A percentile compares a stretch with the other conserved stretches of the same genome.
phyloP scores from a whole-genome alignment of 1,140 invertebrate species.

The Lithobius niger region DNA sequence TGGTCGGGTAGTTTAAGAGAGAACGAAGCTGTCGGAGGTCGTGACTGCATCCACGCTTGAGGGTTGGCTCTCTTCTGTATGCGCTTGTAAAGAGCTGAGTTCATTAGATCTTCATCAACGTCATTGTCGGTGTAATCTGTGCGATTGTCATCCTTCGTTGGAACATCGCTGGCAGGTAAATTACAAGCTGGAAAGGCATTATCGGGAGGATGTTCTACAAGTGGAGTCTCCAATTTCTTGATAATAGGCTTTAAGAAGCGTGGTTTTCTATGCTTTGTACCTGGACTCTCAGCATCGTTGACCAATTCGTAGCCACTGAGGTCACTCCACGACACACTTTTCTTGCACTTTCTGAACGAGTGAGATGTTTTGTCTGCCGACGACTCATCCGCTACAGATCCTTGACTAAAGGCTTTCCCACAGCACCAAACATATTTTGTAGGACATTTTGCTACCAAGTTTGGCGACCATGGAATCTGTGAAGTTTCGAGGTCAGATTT shows the following conservation, averaged over 20 bases:
- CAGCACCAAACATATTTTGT: not conserved
- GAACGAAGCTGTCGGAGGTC: not conserved
- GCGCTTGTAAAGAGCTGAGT: not conserved
- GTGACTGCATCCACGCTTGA: not conserved
- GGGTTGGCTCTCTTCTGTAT: not conserved
- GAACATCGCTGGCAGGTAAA: not conserved
- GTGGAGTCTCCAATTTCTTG: not conserved
- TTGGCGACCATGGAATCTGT: not conserved
- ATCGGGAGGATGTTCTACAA: not conserved
- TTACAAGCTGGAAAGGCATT: not conserved
- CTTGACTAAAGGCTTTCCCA: not conserved
- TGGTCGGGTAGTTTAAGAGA: not conserved
- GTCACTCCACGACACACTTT: slow-evolving; percentile 1
- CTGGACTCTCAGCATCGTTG: not conserved
- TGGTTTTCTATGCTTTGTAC: not conserved
- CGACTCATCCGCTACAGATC: not conserved
- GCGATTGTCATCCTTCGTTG: not conserved
- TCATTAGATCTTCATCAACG: not conserved
- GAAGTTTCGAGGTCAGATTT: not conserved
- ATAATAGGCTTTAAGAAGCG: not conserved
- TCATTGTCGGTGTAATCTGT: not conserved
- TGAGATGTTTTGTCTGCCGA: not conserved
- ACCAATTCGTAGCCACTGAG: not conserved
- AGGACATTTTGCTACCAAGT: not conserved
- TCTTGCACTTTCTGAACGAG: not conserved